Conservation (phyloP, 2,797 vertebrate genomes). For the Acropternis orthonyx region DNA sequence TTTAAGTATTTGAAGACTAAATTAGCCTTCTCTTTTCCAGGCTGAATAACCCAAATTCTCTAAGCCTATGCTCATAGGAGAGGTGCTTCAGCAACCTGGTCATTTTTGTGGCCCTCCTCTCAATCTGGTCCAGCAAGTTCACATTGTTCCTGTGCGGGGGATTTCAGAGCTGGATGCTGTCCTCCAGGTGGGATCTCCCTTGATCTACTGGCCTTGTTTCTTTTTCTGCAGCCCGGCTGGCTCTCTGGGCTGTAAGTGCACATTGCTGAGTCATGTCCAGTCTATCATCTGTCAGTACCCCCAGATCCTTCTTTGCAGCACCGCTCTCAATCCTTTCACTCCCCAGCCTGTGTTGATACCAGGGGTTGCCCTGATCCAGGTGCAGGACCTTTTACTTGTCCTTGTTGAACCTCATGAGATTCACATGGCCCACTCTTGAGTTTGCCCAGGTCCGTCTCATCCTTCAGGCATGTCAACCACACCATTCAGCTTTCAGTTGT, state of each 20-base stretch:
- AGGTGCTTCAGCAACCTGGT: background rate
- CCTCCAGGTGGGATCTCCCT: background rate
- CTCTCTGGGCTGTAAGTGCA: background rate
- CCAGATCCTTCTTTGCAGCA: background rate
- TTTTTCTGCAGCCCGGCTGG: background rate
- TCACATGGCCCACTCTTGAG: background rate
- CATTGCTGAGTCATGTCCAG: background rate
- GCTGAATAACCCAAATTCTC: background rate
- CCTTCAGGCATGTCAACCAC: fast-evolving
- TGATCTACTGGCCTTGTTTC: fast-evolving
- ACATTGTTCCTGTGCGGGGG: background rate
- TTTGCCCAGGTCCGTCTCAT: background rate
- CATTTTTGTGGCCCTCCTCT: background rate
- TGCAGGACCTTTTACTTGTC: background rate
- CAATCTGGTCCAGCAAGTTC: background rate
- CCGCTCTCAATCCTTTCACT: background rate
- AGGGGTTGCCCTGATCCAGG: background rate
- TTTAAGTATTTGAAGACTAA: background rate
- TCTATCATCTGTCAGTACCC: background rate
- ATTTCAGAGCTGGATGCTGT: background rate
- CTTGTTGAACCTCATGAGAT: background rate
- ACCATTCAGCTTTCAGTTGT: background rate
- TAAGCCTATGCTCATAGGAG: background rate
- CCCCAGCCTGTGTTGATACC: background rate
- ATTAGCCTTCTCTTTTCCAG: background rate